Base-by-base conservation (phyloP, 2,888 invertebrate genomes). In the Listrodromus nycthemerus region DNA sequence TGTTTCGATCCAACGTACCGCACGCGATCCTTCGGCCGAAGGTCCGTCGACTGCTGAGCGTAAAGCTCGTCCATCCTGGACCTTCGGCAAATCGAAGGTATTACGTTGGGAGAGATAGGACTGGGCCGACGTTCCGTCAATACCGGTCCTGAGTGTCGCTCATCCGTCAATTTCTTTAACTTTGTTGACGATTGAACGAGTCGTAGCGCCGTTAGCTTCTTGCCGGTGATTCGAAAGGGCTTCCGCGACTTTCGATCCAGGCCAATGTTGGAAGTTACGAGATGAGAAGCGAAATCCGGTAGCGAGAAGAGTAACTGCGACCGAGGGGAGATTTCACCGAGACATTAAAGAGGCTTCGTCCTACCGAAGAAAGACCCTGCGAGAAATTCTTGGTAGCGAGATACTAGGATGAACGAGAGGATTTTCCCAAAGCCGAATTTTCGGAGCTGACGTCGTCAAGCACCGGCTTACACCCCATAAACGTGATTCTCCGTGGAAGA, bases 401-500 rank as follows among this genome's bases (percentile, higher is more conserved):
- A 76, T 76, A 41, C 76, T 13, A 13, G 37, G 45, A 73, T 65
- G 76, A 67, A 80, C 50, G 37, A 41, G 69, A 70, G 78, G 65
- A 78, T 78, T 55, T 24, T 27, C 45, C 33, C 50, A 37, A 45
- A 74, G 65, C 69, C 55, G 27, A 79, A 84, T 79, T 16, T 41
- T 70, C 8, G 70, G 66, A n/a, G 16, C 65, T 78, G 66, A 83
- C 82, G 63, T 80, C 84, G 84, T 82, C 84, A 77, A 84, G 85
- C 78, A 86, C 78, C 83, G 86, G 87, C 86, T 89, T 88, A 88
- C 89, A 87, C 86, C 83, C 86, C 82, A 85, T 87, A 88, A 87
- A 88, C 77, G 87, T 85, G 81, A 79, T 81, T 71, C 85, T 61
- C 75, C 67, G 76, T 71, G 58, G 71, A 80, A 63, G 37, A 48